These are phyloP conservation scores for Vultur gryphus DNA, from an alignment of 2,797 vertebrate species.

Conservation along the genomic window DNA sequence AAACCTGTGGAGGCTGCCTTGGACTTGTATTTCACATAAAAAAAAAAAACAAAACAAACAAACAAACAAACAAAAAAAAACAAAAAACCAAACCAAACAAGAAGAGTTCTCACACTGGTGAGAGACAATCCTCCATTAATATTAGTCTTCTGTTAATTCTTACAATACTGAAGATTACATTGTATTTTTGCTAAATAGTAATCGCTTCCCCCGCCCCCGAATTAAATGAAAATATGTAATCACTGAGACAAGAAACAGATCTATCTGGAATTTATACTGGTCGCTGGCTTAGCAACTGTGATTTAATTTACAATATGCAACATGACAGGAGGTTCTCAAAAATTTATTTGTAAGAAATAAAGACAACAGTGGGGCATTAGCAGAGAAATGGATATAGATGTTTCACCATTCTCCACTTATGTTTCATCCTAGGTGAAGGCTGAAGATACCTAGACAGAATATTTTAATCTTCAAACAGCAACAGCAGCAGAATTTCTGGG, in stretches of 20 bases:
- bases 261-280: not conserved
- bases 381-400: not conserved
- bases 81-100: too few species aligned
- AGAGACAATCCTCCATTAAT: not conserved
- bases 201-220: not conserved
- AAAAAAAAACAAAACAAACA: not conserved
- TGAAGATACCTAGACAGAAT: not conserved
- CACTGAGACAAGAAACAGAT: not conserved
- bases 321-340: not conserved
- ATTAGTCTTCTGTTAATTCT: not conserved
- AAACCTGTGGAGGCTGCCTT: slow-evolving; percentile 15
- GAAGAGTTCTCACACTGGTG: not conserved
- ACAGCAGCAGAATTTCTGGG: not conserved
- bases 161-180: not conserved
- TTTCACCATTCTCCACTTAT: not conserved
- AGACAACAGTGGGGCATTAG: not conserved
- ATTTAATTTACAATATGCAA: not conserved
- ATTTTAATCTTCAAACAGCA: not conserved
- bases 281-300: not conserved
- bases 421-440: not conserved
- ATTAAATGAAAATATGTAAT: not conserved
- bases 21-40: slow-evolving; percentile 35
- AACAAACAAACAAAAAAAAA: too few species aligned
- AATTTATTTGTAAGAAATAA: not conserved
- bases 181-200: not conserved